These are phyloP conservation scores for Circaetus cinerascens DNA, from an alignment of 2,113 vertebrate genomes.

Conservation along the genomic window DNA sequence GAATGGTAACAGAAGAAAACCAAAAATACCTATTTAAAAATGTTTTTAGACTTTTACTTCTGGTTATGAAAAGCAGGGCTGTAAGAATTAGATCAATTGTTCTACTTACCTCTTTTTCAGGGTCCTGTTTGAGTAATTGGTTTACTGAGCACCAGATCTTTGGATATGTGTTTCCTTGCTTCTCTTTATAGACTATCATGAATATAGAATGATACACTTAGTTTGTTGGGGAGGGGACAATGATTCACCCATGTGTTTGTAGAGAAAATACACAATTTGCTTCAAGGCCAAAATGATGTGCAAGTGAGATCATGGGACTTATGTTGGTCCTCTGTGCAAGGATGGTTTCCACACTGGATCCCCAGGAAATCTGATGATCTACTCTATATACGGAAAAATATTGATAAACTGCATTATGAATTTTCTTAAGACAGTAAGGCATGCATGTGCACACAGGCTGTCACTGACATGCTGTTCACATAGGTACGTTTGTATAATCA, in stretches of 20 bases:
- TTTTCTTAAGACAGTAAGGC: background rate
- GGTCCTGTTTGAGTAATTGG: background rate
- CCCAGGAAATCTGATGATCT: background rate
- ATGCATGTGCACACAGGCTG: background rate
- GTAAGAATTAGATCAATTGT: background rate
- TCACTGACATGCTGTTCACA: background rate
- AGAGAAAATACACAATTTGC: background rate
- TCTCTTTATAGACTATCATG: background rate
- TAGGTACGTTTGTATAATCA: background rate
- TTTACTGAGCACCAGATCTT: background rate
- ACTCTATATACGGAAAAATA: background rate
- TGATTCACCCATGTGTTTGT: background rate
- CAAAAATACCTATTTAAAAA: background rate
- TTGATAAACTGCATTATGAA: background rate
- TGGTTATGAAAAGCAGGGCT: background rate
- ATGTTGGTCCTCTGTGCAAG: accelerated
- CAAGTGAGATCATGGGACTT: background rate
- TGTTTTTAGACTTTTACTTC: background rate
- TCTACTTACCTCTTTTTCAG: background rate
- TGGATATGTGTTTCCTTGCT: background rate
- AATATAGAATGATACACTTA: background rate
- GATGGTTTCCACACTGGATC: background rate
- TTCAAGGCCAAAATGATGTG: background rate
- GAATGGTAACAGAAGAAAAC: conserved; percentile 79
- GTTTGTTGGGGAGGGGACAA: background rate